Evolutionary conservation across 1,140 invertebrate species (phyloP).

Genomic region (Hydropsyche tenuis): DNA sequence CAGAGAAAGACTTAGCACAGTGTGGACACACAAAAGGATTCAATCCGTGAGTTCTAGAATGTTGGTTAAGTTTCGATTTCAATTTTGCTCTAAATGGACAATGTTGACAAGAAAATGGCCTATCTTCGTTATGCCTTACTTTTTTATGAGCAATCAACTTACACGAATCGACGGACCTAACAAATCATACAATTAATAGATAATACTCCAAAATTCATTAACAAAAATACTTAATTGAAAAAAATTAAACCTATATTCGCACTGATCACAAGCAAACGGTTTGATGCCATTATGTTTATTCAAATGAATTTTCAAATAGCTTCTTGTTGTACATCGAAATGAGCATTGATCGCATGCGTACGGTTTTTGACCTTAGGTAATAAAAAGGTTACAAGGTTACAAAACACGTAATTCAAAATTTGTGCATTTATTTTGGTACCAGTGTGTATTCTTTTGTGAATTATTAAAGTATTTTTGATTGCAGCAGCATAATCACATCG

Average conservation of each 20-base stretch:
- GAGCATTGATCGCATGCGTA: conserved; percentile 39
- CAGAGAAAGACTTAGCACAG: conserved; percentile 11
- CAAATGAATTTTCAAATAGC: conserved; percentile 45
- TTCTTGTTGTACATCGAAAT: conserved; percentile 42
- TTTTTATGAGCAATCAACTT: conserved; percentile 40
- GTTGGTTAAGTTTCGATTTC: conserved; percentile 15
- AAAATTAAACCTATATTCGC: conserved; percentile 40
- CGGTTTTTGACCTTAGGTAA: conserved; percentile 44
- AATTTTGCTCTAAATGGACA: conserved; percentile 30
- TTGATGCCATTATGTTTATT: conserved; percentile 46
- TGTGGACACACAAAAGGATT: conserved; percentile 23
- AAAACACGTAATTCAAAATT: not conserved
- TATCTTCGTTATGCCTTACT: conserved; percentile 26
- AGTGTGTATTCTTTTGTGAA: conserved; percentile 44
- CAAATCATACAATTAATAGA: not conserved
- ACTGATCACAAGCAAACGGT: conserved; percentile 39
- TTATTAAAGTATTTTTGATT: conserved; percentile 39
- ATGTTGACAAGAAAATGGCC: conserved; percentile 12
- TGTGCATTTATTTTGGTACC: too few relatives aligned
- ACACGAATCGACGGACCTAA: conserved; percentile 44
- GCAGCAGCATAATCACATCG: conserved; percentile 40
- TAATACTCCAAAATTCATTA: not conserved
- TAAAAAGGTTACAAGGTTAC: not conserved
- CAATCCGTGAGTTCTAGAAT: conserved; percentile 5
- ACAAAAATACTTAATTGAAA: not conserved